Base-by-base conservation (phyloP, 2,797 vertebrate species). In the Phaenicophaeus curvirostris region DNA sequence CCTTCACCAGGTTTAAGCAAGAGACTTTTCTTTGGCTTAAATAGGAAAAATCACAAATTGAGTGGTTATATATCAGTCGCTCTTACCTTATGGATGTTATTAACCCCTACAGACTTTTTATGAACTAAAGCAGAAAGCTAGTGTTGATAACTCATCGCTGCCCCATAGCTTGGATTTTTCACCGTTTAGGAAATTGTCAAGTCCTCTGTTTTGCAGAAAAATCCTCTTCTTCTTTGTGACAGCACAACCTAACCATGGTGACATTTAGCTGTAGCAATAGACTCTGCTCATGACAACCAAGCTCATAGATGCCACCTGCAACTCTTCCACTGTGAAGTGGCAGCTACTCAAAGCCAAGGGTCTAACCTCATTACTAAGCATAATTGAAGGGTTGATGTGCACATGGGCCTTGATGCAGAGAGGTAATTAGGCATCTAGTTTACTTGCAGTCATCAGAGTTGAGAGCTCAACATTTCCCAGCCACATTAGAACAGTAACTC, bases 1-100 rank as follows among this genome's bases (percentile, higher is more conserved):
- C 31, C 85, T 91, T 87, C 1, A 9, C 79, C 76, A 21, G 53
- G 15, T 84, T 94, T 72, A 30, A 86, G 92, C 67, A 95, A 93
- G 82, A 95, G 2, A 1, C n/a, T 10, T 25, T 53, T 39, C 42
- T 71, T 37, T 1, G 9, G 12, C 4, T 61, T 53, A 42, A 71
- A 68, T 44, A 53, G 12, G 21, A 35, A 81, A 94, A 86, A 33
- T 23, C 53, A 37, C 87, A 58, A 69, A 76, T 86, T 15, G 15
- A 63, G 48, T 44, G 33, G 50, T n/a, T n/a, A 41, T 37, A 59
- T 19, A 42, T 79, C 33, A 30, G 72, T 77, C 1, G 0, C 35
- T 69, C 31, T 68, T 80, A 62, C 21, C 11, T 87, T 53, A 11
- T 15, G 14, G 2, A 3, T 44, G 25, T 8, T 57, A 3, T 72